phyloP scores from a whole-genome alignment of 2,888 invertebrate genomes.

The Thymelicus lineola region DNA sequence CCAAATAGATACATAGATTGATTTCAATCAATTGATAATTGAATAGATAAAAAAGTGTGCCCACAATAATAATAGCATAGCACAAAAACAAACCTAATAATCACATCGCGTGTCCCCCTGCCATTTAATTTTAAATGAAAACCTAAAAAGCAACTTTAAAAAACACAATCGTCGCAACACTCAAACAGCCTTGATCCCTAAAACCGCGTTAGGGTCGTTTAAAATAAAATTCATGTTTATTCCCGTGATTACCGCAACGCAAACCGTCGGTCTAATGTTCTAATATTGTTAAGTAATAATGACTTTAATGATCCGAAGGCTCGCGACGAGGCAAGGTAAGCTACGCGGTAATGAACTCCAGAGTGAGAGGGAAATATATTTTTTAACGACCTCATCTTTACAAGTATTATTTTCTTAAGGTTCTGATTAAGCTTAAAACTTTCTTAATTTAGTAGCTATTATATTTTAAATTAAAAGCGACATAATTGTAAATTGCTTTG shows the following conservation, averaged over 20 bases:
- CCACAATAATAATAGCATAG: too few species aligned
- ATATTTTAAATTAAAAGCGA: too few species aligned
- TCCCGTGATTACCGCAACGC: conserved; percentile 7
- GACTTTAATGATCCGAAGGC: conserved; percentile 28
- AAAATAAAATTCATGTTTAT: conserved; percentile 9
- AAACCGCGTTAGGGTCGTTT: neutral
- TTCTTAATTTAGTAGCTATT: neutral
- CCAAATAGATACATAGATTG: too few species aligned
- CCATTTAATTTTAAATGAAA: neutral
- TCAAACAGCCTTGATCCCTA: neutral
- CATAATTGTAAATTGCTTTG: too few species aligned
- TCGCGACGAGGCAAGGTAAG: conserved; percentile 9
- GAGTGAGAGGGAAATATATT: neutral
- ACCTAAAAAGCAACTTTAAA: neutral
- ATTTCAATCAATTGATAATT: too few species aligned
- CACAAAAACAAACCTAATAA: neutral
- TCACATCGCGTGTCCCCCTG: neutral
- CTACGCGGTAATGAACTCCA: conserved; percentile 22
- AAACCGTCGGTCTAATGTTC: conserved; percentile 19
- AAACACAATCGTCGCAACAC: neutral
- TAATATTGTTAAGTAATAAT: conserved; percentile 34
- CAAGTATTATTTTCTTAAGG: neutral
- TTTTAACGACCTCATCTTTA: conserved; percentile 1
- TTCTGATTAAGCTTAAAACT: conserved; percentile 4
- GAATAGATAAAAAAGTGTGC: too few species aligned